Conservation (phyloP, 2,113 vertebrate species). For the Nyctibius bracteatus region DNA sequence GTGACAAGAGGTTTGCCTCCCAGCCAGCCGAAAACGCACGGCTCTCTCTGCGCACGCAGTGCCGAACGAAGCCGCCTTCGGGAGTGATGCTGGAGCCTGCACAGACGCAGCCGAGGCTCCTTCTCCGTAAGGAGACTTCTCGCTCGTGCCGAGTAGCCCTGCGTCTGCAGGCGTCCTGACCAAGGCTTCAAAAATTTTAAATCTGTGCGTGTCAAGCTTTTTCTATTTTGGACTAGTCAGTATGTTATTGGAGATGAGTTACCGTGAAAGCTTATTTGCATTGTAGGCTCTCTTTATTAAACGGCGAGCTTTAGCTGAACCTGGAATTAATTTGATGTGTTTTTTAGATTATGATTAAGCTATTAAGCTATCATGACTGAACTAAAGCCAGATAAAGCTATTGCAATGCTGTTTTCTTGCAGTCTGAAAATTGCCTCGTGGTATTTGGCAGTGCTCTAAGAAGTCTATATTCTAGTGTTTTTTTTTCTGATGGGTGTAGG, state of each 20-base stretch:
- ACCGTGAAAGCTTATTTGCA: neutral
- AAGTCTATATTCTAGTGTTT: accelerated
- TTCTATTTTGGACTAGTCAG: neutral
- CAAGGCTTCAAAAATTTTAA: neutral
- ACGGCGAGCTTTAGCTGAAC: neutral
- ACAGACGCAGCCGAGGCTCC: neutral
- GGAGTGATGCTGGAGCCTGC: neutral
- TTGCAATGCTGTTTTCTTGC: neutral
- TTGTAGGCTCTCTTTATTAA: neutral
- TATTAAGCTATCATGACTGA: neutral
- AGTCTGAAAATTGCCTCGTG: neutral
- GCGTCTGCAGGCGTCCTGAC: neutral
- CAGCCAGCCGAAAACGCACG: neutral
- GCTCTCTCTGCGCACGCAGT: neutral
- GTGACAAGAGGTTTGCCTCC: neutral
- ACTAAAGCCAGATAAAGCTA: neutral
- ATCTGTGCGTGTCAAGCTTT: neutral
- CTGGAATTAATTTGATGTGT: neutral
- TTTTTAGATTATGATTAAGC: neutral
- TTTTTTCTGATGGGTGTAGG: neutral
- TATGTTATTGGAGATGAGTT: neutral
- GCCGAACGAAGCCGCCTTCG: neutral
- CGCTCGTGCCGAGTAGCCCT: neutral
- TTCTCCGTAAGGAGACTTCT: neutral
- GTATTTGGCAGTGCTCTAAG: neutral